Conservation (phyloP, 2,113 vertebrate species). For the Lipophrys pholis region DNA sequence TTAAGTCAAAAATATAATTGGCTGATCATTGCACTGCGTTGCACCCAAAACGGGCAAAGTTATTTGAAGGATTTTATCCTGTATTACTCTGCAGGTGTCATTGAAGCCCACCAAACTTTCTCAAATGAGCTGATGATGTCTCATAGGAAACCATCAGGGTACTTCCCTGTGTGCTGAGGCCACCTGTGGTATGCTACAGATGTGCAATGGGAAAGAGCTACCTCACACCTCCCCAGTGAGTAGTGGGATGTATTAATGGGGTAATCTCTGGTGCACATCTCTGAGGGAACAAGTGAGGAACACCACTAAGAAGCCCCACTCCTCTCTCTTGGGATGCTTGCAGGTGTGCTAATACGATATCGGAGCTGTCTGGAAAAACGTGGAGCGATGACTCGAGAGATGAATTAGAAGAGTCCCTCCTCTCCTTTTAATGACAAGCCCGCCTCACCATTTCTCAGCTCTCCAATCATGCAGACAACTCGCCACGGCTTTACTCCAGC, state of each 20-base stretch:
- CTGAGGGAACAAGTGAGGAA: constrained; percentile 76
- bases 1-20: constrained; percentile 27
- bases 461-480: constrained; percentile 71
- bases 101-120: constrained; percentile 27
- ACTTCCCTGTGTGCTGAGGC: constrained; percentile 48
- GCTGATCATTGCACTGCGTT: not conserved
- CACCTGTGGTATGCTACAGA: constrained; percentile 75
- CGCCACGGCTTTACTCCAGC: constrained; percentile 66
- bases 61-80: constrained; percentile 9
- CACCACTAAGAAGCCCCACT: constrained; percentile 69
- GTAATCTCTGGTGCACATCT: constrained; percentile 83
- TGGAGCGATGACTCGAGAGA: constrained; percentile 39
- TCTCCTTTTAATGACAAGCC: constrained; percentile 68
- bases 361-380: constrained; percentile 61
- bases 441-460: constrained; percentile 61
- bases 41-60: constrained; percentile 8
- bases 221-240: constrained; percentile 55
- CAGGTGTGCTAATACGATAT: constrained; percentile 81
- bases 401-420: constrained; percentile 58
- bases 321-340: constrained; percentile 77
- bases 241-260: constrained; percentile 88
- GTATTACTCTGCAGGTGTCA: constrained; percentile 9
- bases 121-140: constrained; percentile 40
- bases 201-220: constrained; percentile 70
- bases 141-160: constrained; percentile 36